Evolutionary conservation across 2,113 vertebrate species (phyloP), one percentile per base, ranked within the genome.

Genomic region (Gambusia holbrooki): DNA sequence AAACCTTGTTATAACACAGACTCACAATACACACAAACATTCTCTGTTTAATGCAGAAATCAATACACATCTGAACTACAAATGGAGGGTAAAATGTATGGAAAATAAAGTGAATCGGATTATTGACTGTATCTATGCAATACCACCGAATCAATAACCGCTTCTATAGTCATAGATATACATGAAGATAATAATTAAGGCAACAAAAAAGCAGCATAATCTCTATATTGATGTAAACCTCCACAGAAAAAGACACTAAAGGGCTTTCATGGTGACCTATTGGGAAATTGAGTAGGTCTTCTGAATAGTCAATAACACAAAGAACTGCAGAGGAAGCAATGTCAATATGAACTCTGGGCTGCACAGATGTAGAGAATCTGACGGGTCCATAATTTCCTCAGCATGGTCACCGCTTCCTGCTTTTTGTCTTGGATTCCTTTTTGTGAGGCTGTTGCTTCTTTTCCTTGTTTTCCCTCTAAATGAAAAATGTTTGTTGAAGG

Each of bases 41-140:
- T 40, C 0, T 67, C 58, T 1, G 13, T 58, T 3, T 32, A 71
- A 74, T 32, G 62, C 30, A 0, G 27, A 68, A 82, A 87, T 89
- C 84, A 71, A 91, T 87, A 66, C 65, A 69, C 61, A 76, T 79
- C 19, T 66, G 71, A 63, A 73, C 35, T 13, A n/a, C 25, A 73
- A 28, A 70, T 79, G 37, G 13, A 60, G 51, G 4, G 71, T 75
- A 79, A 58, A 58, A 25, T n/a, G 51, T n/a, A 81, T 81, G 68
- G 67, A 73, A 33, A 76, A 54, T 22, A 81, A 80, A 73, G 60
- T 13, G 69, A n/a, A 30, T 51, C 15, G 70, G 69, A 61, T 69
- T 40, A 78, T 54, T 76, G 77, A 48, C 71, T 72, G 25, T 19
- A 25, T 35, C 22, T 28, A 40, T 3, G 19, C 69, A 62, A 45